phyloP scores from a whole-genome alignment of 2,113 vertebrate genomes.

The Sapajus apella region DNA sequence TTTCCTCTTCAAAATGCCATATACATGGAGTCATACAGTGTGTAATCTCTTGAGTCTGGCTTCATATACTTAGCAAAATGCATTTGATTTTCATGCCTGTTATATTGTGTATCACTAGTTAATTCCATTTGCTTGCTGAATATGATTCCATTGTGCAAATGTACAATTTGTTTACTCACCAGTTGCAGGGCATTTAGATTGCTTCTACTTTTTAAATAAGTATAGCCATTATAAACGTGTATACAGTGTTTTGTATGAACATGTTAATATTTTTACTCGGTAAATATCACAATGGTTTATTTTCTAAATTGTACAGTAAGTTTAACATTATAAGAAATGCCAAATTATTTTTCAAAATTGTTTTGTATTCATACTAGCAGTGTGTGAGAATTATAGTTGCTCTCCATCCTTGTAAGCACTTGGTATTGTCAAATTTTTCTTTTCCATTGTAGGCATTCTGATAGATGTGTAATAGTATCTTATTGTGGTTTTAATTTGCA shows the following conservation, averaged over 20 bases:
- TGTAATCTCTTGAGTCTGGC: neutral
- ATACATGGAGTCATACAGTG: neutral
- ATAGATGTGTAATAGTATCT: neutral
- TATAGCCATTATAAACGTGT: neutral
- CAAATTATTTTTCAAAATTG: neutral
- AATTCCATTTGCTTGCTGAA: neutral
- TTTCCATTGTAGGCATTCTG: neutral
- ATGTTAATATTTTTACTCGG: neutral
- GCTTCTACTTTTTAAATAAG: neutral
- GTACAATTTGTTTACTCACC: neutral
- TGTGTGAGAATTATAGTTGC: neutral
- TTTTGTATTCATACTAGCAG: neutral
- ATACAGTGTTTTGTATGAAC: neutral
- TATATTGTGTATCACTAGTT: neutral
- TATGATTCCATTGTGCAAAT: neutral
- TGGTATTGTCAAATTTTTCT: neutral
- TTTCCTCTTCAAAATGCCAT: neutral
- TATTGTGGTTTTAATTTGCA: neutral
- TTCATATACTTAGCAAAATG: neutral
- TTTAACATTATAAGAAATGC: neutral
- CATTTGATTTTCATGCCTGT: neutral
- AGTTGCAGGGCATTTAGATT: neutral
- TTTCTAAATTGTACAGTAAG: neutral
- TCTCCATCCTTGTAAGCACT: neutral
- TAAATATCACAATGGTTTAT: neutral